These are phyloP conservation scores for Alosa sapidissima DNA, from an alignment of 2,797 vertebrate genomes.

Conservation along the genomic window DNA sequence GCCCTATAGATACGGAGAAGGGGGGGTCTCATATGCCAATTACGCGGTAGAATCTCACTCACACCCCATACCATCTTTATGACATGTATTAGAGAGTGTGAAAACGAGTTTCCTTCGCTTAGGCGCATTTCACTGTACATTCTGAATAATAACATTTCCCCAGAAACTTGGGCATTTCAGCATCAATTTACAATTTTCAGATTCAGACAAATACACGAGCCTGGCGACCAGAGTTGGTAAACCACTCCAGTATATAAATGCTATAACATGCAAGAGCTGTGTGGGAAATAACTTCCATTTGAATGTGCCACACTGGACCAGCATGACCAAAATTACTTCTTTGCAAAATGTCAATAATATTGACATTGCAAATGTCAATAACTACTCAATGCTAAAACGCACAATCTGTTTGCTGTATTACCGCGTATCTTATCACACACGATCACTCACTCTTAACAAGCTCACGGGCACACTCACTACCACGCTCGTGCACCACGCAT, in stretches of 20 bases:
- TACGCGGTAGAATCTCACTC: conserved; percentile 36
- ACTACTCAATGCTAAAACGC: neutral
- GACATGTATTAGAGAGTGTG: conserved; percentile 8
- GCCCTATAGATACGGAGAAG: conserved; percentile 29
- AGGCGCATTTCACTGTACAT: neutral
- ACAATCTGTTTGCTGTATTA: neutral
- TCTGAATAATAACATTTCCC: neutral
- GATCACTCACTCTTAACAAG: conserved; percentile 12
- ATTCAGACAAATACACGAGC: neutral
- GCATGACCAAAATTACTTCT: neutral
- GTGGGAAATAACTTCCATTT: neutral
- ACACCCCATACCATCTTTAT: conserved; percentile 30
- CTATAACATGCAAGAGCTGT: neutral
- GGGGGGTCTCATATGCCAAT: conserved; percentile 36
- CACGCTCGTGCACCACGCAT: conserved; percentile 18
- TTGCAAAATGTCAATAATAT: neutral
- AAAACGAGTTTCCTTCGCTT: neutral
- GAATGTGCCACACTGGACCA: neutral
- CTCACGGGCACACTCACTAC: conserved; percentile 22
- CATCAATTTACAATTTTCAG: neutral
- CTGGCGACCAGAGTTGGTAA: neutral
- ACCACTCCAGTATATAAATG: neutral
- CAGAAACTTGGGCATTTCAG: neutral
- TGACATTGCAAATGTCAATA: neutral
- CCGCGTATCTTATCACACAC: neutral